Conservation (phyloP, 2,888 invertebrate genomes). For the Drosophila buzzatii region DNA sequence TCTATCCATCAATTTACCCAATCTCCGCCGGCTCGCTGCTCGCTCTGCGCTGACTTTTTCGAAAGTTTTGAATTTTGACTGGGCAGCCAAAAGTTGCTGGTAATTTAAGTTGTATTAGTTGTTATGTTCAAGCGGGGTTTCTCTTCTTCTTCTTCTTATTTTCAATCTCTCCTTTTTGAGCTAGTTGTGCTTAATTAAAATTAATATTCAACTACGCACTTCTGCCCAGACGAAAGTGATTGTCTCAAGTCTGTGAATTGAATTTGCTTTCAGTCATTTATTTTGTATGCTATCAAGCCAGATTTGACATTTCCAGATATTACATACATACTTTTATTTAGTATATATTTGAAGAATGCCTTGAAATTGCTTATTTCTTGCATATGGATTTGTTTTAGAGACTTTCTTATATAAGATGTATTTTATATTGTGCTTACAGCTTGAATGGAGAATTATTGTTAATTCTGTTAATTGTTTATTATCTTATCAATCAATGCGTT, state of each 20-base stretch:
- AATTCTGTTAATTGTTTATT: too few species aligned
- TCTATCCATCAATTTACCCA: conserved; percentile 32
- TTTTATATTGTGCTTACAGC: too few species aligned
- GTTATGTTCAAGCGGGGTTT: not conserved
- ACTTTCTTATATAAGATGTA: too few species aligned
- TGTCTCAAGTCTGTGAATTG: not conserved
- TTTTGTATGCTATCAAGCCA: not conserved
- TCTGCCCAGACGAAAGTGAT: not conserved
- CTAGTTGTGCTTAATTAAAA: conserved; percentile 27
- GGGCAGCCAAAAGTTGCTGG: conserved; percentile 24
- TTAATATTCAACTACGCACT: conserved; percentile 23
- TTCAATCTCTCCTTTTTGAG: not conserved
- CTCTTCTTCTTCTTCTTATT: too few species aligned
- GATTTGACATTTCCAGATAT: not conserved
- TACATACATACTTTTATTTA: too few species aligned
- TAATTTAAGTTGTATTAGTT: conserved; percentile 21
- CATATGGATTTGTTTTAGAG: too few species aligned
- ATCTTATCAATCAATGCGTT: too few species aligned
- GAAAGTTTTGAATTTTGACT: conserved; percentile 48
- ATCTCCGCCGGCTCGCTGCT: conserved; percentile 36
- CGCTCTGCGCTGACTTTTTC: conserved; percentile 31
- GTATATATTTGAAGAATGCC: too few species aligned
- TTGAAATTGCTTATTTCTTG: too few species aligned
- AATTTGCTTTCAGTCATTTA: not conserved
- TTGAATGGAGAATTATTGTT: too few species aligned